Evolutionary conservation across 2,888 invertebrate species (phyloP).

Genomic region (Lithophane socia): DNA sequence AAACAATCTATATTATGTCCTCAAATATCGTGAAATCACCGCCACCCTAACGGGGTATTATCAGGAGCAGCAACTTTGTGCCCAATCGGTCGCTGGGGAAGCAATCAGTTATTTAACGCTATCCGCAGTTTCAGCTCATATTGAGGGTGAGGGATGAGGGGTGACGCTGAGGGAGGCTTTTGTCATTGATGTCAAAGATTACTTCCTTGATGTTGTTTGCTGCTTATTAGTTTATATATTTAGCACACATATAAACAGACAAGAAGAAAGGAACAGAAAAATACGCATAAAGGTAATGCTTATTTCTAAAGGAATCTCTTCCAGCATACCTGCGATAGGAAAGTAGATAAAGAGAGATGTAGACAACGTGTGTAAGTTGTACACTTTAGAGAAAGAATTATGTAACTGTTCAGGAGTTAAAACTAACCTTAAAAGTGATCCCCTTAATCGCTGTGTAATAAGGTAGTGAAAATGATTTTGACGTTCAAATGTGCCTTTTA

Average conservation of each 20-base stretch:
- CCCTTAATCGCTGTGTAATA: not conserved
- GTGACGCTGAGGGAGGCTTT: constrained; percentile 47
- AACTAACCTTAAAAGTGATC: not conserved
- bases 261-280: no score
- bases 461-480: no score
- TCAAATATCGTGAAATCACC: not conserved
- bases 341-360: no score
- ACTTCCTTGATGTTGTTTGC: constrained; percentile 33
- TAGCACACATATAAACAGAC: no score
- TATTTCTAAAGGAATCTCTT: no score
- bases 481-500: no score
- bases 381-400: not conserved
- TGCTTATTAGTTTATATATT: not conserved
- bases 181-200: constrained; percentile 51
- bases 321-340: no score
- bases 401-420: not conserved
- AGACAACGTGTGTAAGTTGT: not conserved
- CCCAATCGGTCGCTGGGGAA: constrained; percentile 75
- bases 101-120: constrained; percentile 79
- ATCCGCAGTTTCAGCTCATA: constrained; percentile 67
- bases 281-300: no score
- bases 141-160: constrained; percentile 44
- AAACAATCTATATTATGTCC: constrained; percentile 23
- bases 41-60: constrained; percentile 62
- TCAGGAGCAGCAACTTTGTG: constrained; percentile 61